These are phyloP conservation scores for Actinemys pallida DNA, from an alignment of 2,113 vertebrate genomes.

Conservation along the genomic window DNA sequence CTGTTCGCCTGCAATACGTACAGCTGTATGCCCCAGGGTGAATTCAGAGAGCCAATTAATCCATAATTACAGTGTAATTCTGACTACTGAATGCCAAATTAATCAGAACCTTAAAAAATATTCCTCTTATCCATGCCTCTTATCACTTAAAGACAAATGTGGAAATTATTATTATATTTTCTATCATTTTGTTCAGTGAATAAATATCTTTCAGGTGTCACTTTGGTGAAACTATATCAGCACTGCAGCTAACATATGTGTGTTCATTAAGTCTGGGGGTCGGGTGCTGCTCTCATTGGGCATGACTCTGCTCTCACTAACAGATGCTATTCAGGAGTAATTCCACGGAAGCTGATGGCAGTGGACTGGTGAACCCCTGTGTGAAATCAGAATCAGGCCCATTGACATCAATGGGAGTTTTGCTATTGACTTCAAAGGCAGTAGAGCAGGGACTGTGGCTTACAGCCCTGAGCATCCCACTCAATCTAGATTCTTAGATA, in stretches of 20 bases:
- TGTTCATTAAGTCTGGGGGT: accelerated
- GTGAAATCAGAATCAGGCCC: not conserved
- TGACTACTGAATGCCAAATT: not conserved
- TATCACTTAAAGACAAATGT: not conserved
- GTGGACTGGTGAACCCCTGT: not conserved
- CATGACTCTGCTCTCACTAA: not conserved
- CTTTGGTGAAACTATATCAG: not conserved
- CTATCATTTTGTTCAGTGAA: not conserved
- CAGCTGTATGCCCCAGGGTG: not conserved
- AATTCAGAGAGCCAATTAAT: not conserved
- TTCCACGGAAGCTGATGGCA: not conserved
- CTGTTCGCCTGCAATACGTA: not conserved
- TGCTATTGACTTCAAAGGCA: not conserved
- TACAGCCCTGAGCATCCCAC: not conserved
- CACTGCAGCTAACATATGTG: not conserved
- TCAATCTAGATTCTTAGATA: not conserved
- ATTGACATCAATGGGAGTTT: not conserved
- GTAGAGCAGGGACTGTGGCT: not conserved
- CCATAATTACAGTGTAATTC: not conserved
- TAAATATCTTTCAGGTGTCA: not conserved
- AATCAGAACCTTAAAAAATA: not conserved
- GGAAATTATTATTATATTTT: not conserved
- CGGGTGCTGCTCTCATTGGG: not conserved
- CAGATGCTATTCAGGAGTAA: not conserved
- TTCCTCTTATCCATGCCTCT: not conserved